Conservation (phyloP, 2,113 vertebrate genomes). For the Alexandromys fortis region DNA sequence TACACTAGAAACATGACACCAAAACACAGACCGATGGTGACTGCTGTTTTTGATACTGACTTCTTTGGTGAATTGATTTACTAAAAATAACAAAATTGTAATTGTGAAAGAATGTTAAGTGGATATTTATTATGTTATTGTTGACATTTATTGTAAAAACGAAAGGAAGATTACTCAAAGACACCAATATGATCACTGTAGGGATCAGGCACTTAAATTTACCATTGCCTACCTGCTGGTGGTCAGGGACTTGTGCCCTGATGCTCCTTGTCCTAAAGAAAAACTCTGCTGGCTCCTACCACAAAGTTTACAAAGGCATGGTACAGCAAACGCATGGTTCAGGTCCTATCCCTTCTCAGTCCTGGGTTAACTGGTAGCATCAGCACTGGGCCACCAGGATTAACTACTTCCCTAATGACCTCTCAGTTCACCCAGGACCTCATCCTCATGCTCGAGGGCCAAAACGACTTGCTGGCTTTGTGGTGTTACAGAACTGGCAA, state of each 20-base stretch:
- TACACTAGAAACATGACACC: slow-evolving; percentile 8
- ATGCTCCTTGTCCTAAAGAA: neutral
- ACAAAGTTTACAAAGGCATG: neutral
- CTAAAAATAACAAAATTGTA: slow-evolving; percentile 26
- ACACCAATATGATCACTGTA: neutral
- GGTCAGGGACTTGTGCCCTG: neutral
- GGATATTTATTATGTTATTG: neutral
- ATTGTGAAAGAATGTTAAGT: neutral
- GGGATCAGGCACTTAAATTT: neutral
- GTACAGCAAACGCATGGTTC: neutral
- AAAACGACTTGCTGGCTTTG: neutral
- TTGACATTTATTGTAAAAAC: neutral
- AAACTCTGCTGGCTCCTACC: neutral
- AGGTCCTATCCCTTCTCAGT: neutral
- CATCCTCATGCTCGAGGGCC: neutral
- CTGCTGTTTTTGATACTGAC: neutral
- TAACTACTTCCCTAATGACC: neutral
- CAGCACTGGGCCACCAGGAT: neutral
- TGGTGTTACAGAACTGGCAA: neutral
- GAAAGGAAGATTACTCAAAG: neutral
- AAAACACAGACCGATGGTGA: neutral
- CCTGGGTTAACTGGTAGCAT: neutral
- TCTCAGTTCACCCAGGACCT: neutral
- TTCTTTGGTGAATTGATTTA: slow-evolving; percentile 8
- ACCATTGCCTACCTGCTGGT: neutral